Evolutionary conservation across 2,797 vertebrate species (phyloP).

Genomic region (Thalassophryne amazonica): DNA sequence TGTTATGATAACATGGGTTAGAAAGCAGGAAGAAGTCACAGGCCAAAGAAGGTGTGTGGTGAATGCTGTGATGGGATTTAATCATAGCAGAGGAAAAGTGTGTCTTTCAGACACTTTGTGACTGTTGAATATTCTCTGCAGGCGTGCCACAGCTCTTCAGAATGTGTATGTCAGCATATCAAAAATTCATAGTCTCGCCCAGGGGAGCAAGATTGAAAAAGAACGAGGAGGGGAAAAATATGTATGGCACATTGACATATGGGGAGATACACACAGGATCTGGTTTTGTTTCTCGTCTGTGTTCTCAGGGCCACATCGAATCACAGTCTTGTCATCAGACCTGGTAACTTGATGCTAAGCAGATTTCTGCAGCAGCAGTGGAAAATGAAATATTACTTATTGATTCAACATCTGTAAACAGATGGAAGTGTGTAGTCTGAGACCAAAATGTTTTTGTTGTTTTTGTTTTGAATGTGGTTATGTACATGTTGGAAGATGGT

Average conservation of each 20-base stretch:
- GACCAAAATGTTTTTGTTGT: too few relatives aligned
- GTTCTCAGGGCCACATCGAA: slow-evolving; percentile 28
- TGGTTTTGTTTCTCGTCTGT: slow-evolving; percentile 25
- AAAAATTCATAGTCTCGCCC: slow-evolving; percentile 46
- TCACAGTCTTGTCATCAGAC: slow-evolving; percentile 27
- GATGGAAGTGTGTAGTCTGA: too few relatives aligned
- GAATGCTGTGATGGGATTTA: slow-evolving; percentile 19
- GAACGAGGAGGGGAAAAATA: slow-evolving; percentile 3
- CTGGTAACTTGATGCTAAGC: slow-evolving; percentile 5
- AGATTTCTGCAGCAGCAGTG: slow-evolving; percentile 10
- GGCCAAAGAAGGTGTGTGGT: slow-evolving; percentile 5
- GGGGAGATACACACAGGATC: slow-evolving; percentile 23
- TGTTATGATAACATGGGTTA: too few relatives aligned
- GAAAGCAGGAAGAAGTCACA: neutral
- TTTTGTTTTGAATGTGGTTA: too few relatives aligned
- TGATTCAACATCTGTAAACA: too few relatives aligned
- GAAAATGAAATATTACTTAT: too few relatives aligned
- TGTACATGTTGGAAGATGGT: too few relatives aligned
- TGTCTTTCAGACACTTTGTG: slow-evolving; percentile 19
- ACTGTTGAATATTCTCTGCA: slow-evolving; percentile 28
- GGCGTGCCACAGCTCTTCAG: slow-evolving; percentile 35
- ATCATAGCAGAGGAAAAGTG: slow-evolving; percentile 17
- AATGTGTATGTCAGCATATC: slow-evolving; percentile 44
- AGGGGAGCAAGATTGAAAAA: slow-evolving; percentile 13
- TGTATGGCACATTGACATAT: slow-evolving; percentile 23